Evolutionary conservation across 2,888 invertebrate genomes (phyloP).

Genomic region (Agelastica alni): DNA sequence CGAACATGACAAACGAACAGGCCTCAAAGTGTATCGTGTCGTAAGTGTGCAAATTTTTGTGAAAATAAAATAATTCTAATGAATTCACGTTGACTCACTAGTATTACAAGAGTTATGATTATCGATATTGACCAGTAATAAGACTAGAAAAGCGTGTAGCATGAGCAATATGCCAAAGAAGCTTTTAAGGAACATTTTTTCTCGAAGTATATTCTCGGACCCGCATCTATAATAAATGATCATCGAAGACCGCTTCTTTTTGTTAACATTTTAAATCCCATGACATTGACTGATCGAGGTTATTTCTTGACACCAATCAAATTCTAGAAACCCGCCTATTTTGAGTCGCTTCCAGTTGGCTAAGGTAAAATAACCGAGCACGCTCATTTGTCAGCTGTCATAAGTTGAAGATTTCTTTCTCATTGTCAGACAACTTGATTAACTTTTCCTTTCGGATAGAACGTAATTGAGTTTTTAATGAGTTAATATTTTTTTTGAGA

Average conservation of each 20-base stretch:
- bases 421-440: slow-evolving; percentile 27
- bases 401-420: slow-evolving; percentile 26
- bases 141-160: no score
- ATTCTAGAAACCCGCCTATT: slow-evolving; percentile 28
- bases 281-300: slow-evolving; percentile 47
- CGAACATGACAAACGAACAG: no score
- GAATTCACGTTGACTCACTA: no score
- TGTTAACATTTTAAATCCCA: slow-evolving; percentile 8
- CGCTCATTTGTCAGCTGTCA: slow-evolving; percentile 32
- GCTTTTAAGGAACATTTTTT: not conserved
- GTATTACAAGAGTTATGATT: no score
- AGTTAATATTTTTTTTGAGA: slow-evolving; percentile 23
- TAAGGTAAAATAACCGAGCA: slow-evolving; percentile 19
- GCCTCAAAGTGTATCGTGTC: no score
- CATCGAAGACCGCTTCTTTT: slow-evolving; percentile 2
- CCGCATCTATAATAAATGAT: not conserved
- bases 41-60: no score
- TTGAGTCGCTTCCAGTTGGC: slow-evolving; percentile 22
- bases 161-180: no score
- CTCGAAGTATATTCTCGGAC: not conserved
- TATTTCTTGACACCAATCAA: slow-evolving; percentile 49
- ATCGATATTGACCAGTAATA: no score
- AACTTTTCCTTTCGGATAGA: slow-evolving; percentile 19
- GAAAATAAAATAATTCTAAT: no score
- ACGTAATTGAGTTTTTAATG: slow-evolving; percentile 28